These are phyloP conservation scores for Tenualosa ilisha DNA, from an alignment of 2,797 vertebrate species.

Conservation along the genomic window DNA sequence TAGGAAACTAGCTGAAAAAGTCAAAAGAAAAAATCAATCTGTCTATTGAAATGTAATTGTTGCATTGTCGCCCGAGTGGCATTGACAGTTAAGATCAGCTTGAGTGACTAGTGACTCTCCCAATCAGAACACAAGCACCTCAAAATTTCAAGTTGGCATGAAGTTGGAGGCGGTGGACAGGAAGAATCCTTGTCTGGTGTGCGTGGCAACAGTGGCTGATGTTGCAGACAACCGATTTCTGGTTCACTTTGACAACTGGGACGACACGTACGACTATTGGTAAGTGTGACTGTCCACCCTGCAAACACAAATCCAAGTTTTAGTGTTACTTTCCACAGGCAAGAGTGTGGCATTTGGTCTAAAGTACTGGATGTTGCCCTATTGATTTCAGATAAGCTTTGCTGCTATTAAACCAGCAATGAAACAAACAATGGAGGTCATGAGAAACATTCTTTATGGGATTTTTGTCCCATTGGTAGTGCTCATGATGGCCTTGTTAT, in stretches of 20 bases:
- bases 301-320: too few relatives aligned
- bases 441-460: neutral
- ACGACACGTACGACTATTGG: slow-evolving; percentile 91
- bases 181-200: slow-evolving; percentile 85
- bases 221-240: slow-evolving; percentile 75
- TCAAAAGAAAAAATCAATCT: neutral
- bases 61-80: neutral
- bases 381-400: neutral
- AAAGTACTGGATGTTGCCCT: neutral
- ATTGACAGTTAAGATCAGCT: neutral
- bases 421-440: neutral
- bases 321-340: neutral
- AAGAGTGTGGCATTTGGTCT: neutral
- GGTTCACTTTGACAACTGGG: slow-evolving; percentile 90
- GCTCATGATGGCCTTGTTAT: neutral
- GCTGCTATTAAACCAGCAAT: neutral
- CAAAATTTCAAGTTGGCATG: slow-evolving; percentile 80
- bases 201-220: slow-evolving; percentile 81
- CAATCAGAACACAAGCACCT: slow-evolving; percentile 58
- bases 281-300: slow-evolving; percentile 55
- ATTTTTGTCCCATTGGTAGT: neutral
- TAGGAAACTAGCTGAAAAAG: neutral
- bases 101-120: slow-evolving; percentile 8
- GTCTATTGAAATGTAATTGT: neutral
- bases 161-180: slow-evolving; percentile 87